Conservation (phyloP, 2,888 invertebrate genomes). For the Byasa hedistus region DNA sequence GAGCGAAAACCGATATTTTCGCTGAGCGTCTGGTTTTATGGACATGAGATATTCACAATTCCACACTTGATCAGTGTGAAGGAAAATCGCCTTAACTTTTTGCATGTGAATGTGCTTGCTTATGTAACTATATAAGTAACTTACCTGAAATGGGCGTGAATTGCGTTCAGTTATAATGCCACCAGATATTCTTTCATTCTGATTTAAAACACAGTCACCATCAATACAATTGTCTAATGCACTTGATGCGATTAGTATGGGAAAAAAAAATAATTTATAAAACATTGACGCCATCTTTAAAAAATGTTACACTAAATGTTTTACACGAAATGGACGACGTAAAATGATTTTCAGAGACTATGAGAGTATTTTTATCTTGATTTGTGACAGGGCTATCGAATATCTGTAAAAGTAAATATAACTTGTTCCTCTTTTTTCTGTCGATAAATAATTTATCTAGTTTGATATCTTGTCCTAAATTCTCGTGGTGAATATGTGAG, state of each 20-base stretch:
- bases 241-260: slow-evolving; percentile 44
- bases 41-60: no score
- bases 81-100: no score
- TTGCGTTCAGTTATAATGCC: slow-evolving; percentile 54
- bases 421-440: slow-evolving; percentile 13
- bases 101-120: no score
- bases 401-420: slow-evolving; percentile 32
- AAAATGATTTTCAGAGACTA: slow-evolving; percentile 21
- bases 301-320: not conserved
- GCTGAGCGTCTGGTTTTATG: no score
- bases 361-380: slow-evolving; percentile 39
- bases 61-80: no score
- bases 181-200: slow-evolving; percentile 48
- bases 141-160: slow-evolving; percentile 68
- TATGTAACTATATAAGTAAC: slow-evolving; percentile 13
- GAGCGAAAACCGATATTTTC: no score
- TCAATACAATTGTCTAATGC: slow-evolving; percentile 47
- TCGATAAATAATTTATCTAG: no score
- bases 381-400: slow-evolving; percentile 31
- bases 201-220: slow-evolving; percentile 38
- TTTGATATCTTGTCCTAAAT: no score
- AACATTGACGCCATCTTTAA: slow-evolving; percentile 44
- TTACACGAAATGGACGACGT: not conserved
- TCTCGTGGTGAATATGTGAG: no score
- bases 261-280: slow-evolving; percentile 40